These are phyloP conservation scores for Melipona quadrifasciata DNA, from an alignment of 1,140 invertebrate species.

Conservation along the genomic window DNA sequence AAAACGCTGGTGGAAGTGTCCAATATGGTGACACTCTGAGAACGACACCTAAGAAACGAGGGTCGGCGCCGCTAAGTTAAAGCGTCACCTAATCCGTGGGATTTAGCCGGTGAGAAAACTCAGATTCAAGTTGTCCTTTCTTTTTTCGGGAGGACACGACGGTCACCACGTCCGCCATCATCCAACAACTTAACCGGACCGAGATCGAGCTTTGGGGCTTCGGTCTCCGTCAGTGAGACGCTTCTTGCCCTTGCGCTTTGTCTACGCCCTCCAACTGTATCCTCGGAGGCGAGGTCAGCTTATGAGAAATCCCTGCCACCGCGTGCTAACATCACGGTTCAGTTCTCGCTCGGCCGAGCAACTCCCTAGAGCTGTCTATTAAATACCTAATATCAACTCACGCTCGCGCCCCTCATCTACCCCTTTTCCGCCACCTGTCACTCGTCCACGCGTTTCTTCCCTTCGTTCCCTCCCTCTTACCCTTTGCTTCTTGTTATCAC, in stretches of 20 bases:
- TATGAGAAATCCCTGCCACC: constrained; percentile 76
- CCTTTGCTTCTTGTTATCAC: constrained; percentile 7
- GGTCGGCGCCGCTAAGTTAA: constrained; percentile 70
- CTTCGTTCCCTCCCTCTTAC: constrained; percentile 19
- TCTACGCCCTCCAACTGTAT: constrained; percentile 66
- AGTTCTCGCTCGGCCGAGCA: constrained; percentile 69
- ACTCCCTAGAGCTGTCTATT: constrained; percentile 76
- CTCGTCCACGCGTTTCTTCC: not conserved
- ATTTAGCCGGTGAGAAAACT: constrained; percentile 74
- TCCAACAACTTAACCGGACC: constrained; percentile 22
- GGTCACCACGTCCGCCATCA: constrained; percentile 12
- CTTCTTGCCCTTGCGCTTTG: constrained; percentile 45
- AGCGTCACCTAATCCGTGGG: constrained; percentile 73
- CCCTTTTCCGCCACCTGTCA: constrained; percentile 10
- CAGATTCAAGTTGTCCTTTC: constrained; percentile 74
- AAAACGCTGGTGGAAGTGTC: constrained; percentile 62
- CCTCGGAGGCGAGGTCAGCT: constrained; percentile 70
- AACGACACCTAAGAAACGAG: constrained; percentile 77
- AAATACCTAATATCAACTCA: constrained; percentile 78
- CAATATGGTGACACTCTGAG: constrained; percentile 74
- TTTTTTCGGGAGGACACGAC: constrained; percentile 15
- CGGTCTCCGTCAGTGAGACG: constrained; percentile 45
- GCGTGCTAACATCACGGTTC: constrained; percentile 72
- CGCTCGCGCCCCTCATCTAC: constrained; percentile 43
- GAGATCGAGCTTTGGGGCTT: constrained; percentile 42